A percentile compares a stretch with the other conserved stretches of the same genome.
phyloP scores from a whole-genome alignment of 1,140 invertebrate genomes.

The Sminthurides bifidus region DNA sequence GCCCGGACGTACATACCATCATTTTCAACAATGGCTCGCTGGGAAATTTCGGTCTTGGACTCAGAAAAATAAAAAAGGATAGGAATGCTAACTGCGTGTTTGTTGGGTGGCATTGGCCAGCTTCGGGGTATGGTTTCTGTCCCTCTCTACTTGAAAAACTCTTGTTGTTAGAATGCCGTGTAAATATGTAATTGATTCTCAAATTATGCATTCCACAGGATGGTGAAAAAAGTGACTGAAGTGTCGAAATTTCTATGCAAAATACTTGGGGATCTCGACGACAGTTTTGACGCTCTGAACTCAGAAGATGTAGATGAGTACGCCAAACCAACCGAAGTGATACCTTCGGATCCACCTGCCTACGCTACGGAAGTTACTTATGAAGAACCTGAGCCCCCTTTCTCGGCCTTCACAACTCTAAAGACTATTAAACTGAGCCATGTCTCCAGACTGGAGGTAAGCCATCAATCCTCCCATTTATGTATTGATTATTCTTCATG shows the following conservation, averaged over 20 bases:
- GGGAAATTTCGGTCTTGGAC: not conserved
- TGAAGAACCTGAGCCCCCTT: not conserved
- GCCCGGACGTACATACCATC: not conserved
- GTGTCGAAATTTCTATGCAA: not conserved
- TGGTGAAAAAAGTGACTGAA: not conserved
- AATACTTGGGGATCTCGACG: slow-evolving; percentile 1
- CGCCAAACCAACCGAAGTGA: not conserved
- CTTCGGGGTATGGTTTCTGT: too few species aligned
- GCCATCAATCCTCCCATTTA: not conserved
- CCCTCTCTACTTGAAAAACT: too few species aligned
- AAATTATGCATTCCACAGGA: too few species aligned
- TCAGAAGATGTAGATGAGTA: not conserved
- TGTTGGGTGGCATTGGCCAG: not conserved
- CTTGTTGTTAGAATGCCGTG: too few species aligned
- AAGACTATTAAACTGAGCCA: not conserved
- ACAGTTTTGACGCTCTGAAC: not conserved
- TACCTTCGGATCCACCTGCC: not conserved
- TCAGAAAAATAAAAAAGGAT: not conserved
- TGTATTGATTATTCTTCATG: not conserved
- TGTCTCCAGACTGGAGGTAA: not conserved
- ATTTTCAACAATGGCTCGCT: not conserved
- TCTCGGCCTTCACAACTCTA: not conserved
- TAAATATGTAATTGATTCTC: too few species aligned
- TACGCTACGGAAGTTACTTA: not conserved
- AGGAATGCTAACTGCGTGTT: not conserved